phyloP scores from a whole-genome alignment of 1,140 invertebrate genomes.

The Orchesella cincta region DNA sequence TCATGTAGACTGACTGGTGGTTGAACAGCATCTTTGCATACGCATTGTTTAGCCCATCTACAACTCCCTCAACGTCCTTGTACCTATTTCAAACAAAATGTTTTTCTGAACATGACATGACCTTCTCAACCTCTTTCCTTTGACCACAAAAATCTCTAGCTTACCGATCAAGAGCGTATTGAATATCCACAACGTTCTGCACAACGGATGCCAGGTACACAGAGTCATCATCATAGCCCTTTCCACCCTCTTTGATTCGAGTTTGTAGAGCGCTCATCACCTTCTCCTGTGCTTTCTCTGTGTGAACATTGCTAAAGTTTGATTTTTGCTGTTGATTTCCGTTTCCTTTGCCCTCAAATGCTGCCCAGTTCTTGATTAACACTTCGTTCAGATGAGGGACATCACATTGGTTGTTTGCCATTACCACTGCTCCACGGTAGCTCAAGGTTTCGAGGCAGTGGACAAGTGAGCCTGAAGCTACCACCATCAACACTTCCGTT shows the following conservation, averaged over 20 bases:
- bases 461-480: constrained; percentile 37
- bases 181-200: constrained; percentile 51
- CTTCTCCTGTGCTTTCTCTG: constrained; percentile 40
- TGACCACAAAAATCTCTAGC: too few species aligned
- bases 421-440: constrained; percentile 48
- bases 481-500: constrained; percentile 46
- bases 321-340: constrained; percentile 6
- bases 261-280: constrained; percentile 37
- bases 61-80: constrained; percentile 50
- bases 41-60: constrained; percentile 44
- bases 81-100: constrained; percentile 32
- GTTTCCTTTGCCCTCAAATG: constrained; percentile 42
- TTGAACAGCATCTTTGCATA: constrained; percentile 42
- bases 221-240: constrained; percentile 43
- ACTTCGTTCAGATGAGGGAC: constrained; percentile 49
- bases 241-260: constrained; percentile 26
- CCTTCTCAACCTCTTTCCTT: too few species aligned
- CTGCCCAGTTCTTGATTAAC: constrained; percentile 50
- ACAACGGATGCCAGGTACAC: constrained; percentile 48
- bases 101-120: too few species aligned
- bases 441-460: constrained; percentile 48
- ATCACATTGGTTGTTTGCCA: constrained; percentile 50
- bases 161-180: constrained; percentile 48
- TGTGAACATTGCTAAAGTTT: constrained; percentile 29
- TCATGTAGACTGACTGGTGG: constrained; percentile 47